phyloP scores from a whole-genome alignment of 2,797 vertebrate genomes.

The Poeciliopsis turneri region DNA sequence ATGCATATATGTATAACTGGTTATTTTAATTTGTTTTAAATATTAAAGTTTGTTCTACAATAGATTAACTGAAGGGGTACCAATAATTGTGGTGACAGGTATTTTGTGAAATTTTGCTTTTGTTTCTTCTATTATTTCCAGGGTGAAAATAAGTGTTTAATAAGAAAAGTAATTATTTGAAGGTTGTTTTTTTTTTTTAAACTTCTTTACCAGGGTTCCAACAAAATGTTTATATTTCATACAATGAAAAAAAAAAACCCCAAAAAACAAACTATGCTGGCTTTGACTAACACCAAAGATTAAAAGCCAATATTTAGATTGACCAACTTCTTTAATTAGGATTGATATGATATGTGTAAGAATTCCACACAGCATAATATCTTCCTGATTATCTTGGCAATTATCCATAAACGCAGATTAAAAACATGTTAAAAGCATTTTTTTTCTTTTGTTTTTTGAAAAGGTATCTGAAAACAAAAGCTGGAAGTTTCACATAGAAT shows the following conservation, averaged over 20 bases:
- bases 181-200: neutral
- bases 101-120: too few species aligned
- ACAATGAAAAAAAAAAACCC: neutral
- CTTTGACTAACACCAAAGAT: neutral
- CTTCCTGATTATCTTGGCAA: neutral
- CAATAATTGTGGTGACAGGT: too few species aligned
- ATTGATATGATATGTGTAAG: neutral
- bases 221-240: neutral
- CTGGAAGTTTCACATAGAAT: constrained; percentile 9
- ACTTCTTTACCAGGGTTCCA: neutral
- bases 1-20: too few species aligned
- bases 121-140: too few species aligned
- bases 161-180: neutral
- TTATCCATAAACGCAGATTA: neutral
- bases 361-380: neutral
- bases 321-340: neutral
- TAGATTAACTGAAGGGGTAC: too few species aligned
- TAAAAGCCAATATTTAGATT: neutral
- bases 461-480: constrained; percentile 5
- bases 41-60: too few species aligned
- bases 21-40: too few species aligned
- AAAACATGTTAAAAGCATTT: neutral
- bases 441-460: neutral
- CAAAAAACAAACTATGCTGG: too few species aligned
- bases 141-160: too few species aligned